A percentile compares a stretch with the other conserved stretches of the same genome.
Conservation (phyloP, 92 coral and sea anemone species). For the Diadumene lineata region DNA sequence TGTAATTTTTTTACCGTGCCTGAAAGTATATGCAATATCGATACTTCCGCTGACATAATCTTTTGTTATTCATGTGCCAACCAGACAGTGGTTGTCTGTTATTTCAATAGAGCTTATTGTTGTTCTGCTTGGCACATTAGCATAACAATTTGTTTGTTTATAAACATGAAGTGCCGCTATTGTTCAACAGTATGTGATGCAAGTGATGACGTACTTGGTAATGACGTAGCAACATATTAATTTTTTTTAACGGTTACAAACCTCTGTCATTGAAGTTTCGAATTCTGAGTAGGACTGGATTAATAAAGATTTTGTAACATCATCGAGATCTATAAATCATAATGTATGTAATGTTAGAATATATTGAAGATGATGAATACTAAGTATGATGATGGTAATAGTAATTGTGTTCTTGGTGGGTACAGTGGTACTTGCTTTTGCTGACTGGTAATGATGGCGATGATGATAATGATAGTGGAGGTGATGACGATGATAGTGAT, state of each 20-base stretch:
- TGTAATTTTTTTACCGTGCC: too few species aligned
- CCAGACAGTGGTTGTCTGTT: too few species aligned
- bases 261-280: constrained; percentile 87
- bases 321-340: constrained; percentile 71
- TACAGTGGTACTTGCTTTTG: neutral
- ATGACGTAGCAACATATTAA: too few species aligned
- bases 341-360: neutral
- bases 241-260: too few species aligned
- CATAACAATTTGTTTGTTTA: constrained; percentile 1
- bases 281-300: constrained; percentile 91
- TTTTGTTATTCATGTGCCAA: too few species aligned
- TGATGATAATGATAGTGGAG: neutral
- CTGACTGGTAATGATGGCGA: neutral
- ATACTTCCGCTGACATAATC: too few species aligned
- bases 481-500: neutral
- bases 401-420: neutral
- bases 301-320: constrained; percentile 85
- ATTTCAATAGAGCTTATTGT: too few species aligned
- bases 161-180: too few species aligned
- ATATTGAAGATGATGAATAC: neutral
- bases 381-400: neutral
- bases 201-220: too few species aligned
- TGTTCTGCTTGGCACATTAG: too few species aligned
- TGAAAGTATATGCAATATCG: too few species aligned
- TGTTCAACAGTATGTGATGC: too few species aligned